Percentiles rank a stretch among this genome's conserved stretches.
Conservation (phyloP, 2,888 invertebrate genomes). For the Petrolisthes manimaculis region DNA sequence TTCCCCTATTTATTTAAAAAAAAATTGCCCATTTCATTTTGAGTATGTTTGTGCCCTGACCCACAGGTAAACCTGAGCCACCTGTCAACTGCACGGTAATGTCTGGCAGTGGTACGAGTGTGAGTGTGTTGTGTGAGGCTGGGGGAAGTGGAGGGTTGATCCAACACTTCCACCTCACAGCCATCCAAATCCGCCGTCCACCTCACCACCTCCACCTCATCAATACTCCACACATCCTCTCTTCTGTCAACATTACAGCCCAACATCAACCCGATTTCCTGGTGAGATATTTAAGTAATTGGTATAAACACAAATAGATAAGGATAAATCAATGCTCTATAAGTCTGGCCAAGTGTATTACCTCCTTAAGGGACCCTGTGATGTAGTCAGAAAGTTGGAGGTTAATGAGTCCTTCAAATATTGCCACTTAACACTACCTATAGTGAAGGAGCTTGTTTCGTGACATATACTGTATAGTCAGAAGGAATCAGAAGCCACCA, state of each 20-base stretch:
- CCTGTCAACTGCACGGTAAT: constrained; percentile 59
- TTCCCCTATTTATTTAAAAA: not conserved
- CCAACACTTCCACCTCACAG: constrained; percentile 57
- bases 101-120: constrained; percentile 33
- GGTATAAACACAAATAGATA: too few species aligned
- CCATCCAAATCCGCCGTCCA: not conserved
- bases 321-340: too few species aligned
- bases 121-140: constrained; percentile 53
- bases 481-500: too few species aligned
- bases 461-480: too few species aligned
- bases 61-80: constrained; percentile 59
- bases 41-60: not conserved
- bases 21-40: not conserved
- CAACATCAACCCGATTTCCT: not conserved
- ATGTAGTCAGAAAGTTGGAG: too few species aligned
- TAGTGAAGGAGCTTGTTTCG: too few species aligned
- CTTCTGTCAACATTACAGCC: not conserved
- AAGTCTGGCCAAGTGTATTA: too few species aligned
- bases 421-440: too few species aligned
- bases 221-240: not conserved
- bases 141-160: constrained; percentile 59
- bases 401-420: too few species aligned
- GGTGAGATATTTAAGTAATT: not conserved
- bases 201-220: not conserved
- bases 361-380: too few species aligned